phyloP scores from a whole-genome alignment of 2,113 vertebrate genomes.

The Zonotrichia leucophrys region DNA sequence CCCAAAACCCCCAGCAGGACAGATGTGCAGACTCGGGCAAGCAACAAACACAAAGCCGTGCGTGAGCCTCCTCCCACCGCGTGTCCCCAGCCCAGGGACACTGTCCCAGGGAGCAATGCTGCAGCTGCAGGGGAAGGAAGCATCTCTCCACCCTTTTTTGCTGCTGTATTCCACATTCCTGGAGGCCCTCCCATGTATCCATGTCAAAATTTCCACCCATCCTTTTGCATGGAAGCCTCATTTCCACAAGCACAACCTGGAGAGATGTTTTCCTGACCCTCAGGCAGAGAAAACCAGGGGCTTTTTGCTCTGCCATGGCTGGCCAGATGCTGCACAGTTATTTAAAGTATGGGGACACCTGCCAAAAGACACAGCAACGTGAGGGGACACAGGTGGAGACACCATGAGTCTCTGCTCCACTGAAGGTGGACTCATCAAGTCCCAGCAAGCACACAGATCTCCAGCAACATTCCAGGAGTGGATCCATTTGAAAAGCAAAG shows the following conservation, averaged over 20 bases:
- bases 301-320: background rate
- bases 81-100: background rate
- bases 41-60: background rate
- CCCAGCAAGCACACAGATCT: background rate
- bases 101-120: background rate
- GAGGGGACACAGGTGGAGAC: background rate
- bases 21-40: background rate
- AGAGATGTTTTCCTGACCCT: accelerated
- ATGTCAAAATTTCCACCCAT: background rate
- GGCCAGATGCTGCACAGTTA: background rate
- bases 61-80: background rate
- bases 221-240: background rate
- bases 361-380: background rate
- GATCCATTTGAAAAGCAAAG: background rate
- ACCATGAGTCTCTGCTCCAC: background rate
- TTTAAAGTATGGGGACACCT: background rate
- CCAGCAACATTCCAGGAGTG: background rate
- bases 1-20: background rate
- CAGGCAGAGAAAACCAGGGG: background rate
- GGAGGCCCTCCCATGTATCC: background rate
- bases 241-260: background rate
- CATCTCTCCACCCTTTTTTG: background rate
- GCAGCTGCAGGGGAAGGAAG: background rate
- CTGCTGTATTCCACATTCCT: background rate
- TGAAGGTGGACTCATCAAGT: background rate